Base-by-base conservation (phyloP, 2,888 invertebrate species). In the Polymixis lichenea region DNA sequence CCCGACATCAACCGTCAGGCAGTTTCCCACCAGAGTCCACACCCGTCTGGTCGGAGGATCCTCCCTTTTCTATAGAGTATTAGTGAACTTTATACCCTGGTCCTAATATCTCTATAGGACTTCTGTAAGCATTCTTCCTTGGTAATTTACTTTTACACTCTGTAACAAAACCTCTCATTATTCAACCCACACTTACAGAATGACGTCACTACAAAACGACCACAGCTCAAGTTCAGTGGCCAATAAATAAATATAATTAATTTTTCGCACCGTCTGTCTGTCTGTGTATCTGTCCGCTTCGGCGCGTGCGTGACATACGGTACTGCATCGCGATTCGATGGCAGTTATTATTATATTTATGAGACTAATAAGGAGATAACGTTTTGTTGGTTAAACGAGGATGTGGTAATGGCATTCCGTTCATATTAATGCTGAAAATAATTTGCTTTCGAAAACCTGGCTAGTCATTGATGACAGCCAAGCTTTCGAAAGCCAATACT, bases 241-340 rank as follows among this genome's bases (percentile, higher is more conserved):
- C 85, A 85, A 77, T 83, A 77, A 83, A 83, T 82, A 82, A 77
- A 85, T 85, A 64, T 77, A 80, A 85, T 85, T 83, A 85, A 86
- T 85, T 86, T 85, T 83, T 83, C 83, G 85, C 74, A 82, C 89
- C 85, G 90, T 91, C 90, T 82, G 88, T 79, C 81, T 66, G 80
- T 75, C 83, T 13, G 55, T 55, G n/a, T 43, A 73, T 77, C 64
- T 76, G 80, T 72, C 32, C 81, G 72, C 61, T 17, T 70, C 81
- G 72, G 85, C 82, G 82, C 85, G 28, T 72, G 81, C 71, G 64
- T 75, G 75, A 76, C 68, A 80, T 82, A 80, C 85, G 66, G 82
- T 78, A 15, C 73, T 76, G 74, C 67, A 77, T 83, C 81, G 83
- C 88, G 83, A 86, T n/a, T 38, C 38, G 80, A 84, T 68, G 43